Base-by-base conservation (phyloP, 2,113 vertebrate genomes). In the Aegotheles bennettii region DNA sequence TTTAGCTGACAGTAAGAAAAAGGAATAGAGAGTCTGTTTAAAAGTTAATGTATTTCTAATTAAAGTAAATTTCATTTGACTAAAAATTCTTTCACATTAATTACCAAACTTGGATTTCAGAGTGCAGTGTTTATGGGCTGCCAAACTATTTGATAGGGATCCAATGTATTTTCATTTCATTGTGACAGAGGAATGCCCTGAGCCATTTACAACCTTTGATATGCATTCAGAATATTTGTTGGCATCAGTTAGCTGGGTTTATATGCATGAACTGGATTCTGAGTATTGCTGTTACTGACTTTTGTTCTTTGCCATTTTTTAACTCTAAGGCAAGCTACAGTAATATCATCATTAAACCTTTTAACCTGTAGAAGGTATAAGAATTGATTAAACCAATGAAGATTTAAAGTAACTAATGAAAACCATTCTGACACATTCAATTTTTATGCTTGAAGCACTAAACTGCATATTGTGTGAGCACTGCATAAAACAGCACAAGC, bases 41-140 rank as follows among this genome's bases (percentile, higher is more conserved):
- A 87, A 93, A 92, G 45, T 78, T 64, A 86, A 92, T 92, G 3
- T 29, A 78, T 80, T 94, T 90, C 42, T 95, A 90, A 90, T 88
- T 90, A 69, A 85, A 84, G 16, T 65, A 84, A 51, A 91, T 92
- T 89, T 90, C 6, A 82, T 92, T 80, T 93, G 48, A 92, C 29
- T 76, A 75, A 59, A 63, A 90, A 53, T 92, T 92, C 18, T 81
- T 94, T 75, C 35, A 68, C 26, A 35, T 92, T 90, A 90, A 87
- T 94, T 94, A 63, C 65, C 38, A 90, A 67, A 68, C 73, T 86
- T 95, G 68, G 38, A 92, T 94, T 95, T 94, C 74, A 84, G 38
- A 91, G 68, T 64, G 69, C 38, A 36, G 36, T 63, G 50, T 94
- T 92, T 94, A 63, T 74, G 43, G 53, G 18, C 76, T 96, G 76